Evolutionary conservation across 1,140 invertebrate species (phyloP), one percentile per base, ranked within the genome.

Genomic region (Psix sp.): DNA sequence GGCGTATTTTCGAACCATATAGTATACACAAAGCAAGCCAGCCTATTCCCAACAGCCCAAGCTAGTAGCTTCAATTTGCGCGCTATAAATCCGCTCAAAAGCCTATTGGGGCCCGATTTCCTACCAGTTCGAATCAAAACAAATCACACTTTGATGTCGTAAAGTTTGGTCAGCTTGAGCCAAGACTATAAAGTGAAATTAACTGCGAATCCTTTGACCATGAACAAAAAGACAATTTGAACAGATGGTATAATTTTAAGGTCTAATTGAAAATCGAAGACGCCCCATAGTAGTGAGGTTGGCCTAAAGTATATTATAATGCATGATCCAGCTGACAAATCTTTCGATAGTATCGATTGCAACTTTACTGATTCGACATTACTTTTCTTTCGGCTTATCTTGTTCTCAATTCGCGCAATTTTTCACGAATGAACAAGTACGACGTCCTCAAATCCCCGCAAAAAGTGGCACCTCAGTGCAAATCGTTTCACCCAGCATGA

Each of bases 231-330:
- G 40, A n/a, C 29, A 40, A 38, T 24, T 46, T 43, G 49, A 43
- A 67, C 36, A 38, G 24, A 29, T 15, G 18, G 17, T n/a, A n/a
- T n/a, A n/a, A n/a, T n/a, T n/a, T n/a, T n/a, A n/a, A n/a, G n/a
- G 26, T 29, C 40, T 49, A 46, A 57, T 67, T 40, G 48, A 48
- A 51, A 59, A 68, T 68, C 54, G 43, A 59, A 57, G 26, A 29
- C 26, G 26, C 2, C 7, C n/a, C n/a, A n/a, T n/a, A n/a, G n/a
- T n/a, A n/a, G 26, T n/a, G 7, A n/a, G 26, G 2, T 29, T n/a
- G 26, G 26, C 26, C 26, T n/a, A 45, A 57, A 35, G 17, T 45
- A 29, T 39, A 57, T 46, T 43, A 59, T 59, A 26, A 59, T 46
- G 31, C 29, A 26, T n/a, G 31, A 46, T 46, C 43, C 42, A 26